Evolutionary conservation across 2,797 vertebrate species (phyloP).

Genomic region (Chloroceryle amazona): DNA sequence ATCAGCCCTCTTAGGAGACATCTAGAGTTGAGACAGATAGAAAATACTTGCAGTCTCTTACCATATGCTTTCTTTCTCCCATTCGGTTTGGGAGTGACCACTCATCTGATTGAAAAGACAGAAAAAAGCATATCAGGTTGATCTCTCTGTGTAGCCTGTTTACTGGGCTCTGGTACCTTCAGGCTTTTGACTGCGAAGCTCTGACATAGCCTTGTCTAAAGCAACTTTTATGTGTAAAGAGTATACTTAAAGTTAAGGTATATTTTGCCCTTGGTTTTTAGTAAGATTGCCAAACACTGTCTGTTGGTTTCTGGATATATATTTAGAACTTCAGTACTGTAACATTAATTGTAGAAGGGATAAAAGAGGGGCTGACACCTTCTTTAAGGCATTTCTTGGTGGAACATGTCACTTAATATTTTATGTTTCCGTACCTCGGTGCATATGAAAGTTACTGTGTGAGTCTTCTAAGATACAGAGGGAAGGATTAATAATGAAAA

Average conservation of each 20-base stretch:
- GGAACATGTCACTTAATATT: background rate
- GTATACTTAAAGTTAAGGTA: background rate
- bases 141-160: background rate
- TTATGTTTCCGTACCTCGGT: background rate
- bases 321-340: background rate
- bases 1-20: slow-evolving; percentile 12
- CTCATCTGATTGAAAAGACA: background rate
- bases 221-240: background rate
- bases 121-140: background rate
- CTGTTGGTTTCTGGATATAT: background rate
- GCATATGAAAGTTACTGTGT: background rate
- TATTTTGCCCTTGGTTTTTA: background rate
- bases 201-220: background rate
- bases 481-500: background rate
- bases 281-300: background rate
- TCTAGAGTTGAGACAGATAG: slow-evolving; percentile 13
- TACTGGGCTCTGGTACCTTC: background rate
- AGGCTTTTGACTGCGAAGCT: background rate
- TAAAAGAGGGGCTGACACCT: background rate
- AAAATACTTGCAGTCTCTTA: background rate
- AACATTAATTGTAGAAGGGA: background rate
- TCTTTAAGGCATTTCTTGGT: background rate
- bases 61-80: background rate
- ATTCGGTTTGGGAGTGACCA: background rate
- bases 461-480: background rate